These are phyloP conservation scores for Drepanosiphum platanoidis DNA, from an alignment of 2,888 invertebrate species.

Conservation along the genomic window DNA sequence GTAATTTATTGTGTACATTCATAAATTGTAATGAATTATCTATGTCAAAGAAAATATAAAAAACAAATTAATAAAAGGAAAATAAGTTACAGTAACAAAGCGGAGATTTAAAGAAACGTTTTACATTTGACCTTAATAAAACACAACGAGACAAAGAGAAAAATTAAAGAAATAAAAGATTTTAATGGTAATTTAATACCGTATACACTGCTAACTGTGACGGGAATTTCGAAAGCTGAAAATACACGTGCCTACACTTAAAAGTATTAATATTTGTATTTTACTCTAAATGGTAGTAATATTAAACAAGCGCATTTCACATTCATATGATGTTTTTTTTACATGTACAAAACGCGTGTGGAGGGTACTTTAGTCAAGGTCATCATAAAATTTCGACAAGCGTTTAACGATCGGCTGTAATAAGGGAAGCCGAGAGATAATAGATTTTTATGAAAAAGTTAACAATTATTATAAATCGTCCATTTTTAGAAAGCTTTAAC, in stretches of 20 bases:
- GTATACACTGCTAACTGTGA: background rate
- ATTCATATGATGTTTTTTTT: too few relatives aligned
- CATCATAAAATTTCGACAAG: too few relatives aligned
- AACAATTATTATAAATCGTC: too few relatives aligned
- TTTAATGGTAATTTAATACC: conserved; percentile 37
- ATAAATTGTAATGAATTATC: background rate
- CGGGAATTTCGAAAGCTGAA: conserved; percentile 7
- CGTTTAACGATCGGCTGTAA: too few relatives aligned
- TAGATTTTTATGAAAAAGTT: too few relatives aligned
- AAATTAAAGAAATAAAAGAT: conserved; percentile 28
- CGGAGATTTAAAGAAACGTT: background rate
- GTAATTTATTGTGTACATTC: background rate
- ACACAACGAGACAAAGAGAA: conserved; percentile 26
- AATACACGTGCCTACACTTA: background rate
- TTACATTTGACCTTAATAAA: conserved; percentile 27
- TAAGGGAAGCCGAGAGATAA: too few relatives aligned
- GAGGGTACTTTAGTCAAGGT: too few relatives aligned
- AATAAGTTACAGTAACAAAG: background rate
- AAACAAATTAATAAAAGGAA: background rate
- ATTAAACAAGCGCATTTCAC: too few relatives aligned
- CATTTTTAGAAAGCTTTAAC: too few relatives aligned
- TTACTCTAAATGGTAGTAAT: too few relatives aligned
- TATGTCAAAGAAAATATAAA: background rate
- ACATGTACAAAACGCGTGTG: too few relatives aligned
- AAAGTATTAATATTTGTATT: background rate